These are phyloP conservation scores for Eupithecia tripunctaria DNA, from an alignment of 2,888 invertebrate genomes.

Conservation along the genomic window DNA sequence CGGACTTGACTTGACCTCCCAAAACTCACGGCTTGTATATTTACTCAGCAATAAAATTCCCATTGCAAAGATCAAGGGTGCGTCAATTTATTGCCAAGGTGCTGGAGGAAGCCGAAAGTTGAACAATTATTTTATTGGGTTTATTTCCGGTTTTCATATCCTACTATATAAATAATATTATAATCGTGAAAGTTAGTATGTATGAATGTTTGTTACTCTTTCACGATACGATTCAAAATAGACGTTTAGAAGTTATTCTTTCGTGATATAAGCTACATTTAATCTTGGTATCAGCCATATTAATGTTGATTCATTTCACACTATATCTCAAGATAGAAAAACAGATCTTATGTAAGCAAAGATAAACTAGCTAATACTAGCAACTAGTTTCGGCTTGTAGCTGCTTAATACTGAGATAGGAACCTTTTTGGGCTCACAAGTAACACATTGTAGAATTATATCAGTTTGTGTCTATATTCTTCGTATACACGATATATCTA, in stretches of 20 bases:
- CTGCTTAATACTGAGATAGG: too few relatives aligned
- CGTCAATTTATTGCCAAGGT: conserved; percentile 41
- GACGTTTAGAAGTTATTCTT: too few relatives aligned
- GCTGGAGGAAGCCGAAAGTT: conserved; percentile 32
- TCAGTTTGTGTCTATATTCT: too few relatives aligned
- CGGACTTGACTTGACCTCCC: conserved; percentile 34
- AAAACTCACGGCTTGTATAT: conserved; percentile 26
- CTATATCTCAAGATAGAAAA: neutral
- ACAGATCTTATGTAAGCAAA: neutral
- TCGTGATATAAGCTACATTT: neutral
- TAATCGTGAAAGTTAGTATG: too few relatives aligned
- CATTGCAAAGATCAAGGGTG: conserved; percentile 70
- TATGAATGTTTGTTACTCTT: too few relatives aligned
- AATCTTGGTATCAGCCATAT: neutral
- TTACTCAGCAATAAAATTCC: conserved; percentile 52
- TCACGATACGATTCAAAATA: too few relatives aligned
- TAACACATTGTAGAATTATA: too few relatives aligned
- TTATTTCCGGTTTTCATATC: conserved; percentile 5
- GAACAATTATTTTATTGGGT: conserved; percentile 8
- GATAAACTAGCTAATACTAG: too few relatives aligned
- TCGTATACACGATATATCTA: too few relatives aligned
- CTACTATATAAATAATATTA: too few relatives aligned
- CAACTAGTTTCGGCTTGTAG: too few relatives aligned
- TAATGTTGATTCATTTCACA: neutral
- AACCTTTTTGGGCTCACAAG: too few relatives aligned